Evolutionary conservation across 1,140 invertebrate genomes (phyloP), one percentile per base, ranked within the genome.

Genomic region (Tetraneura akinire): DNA sequence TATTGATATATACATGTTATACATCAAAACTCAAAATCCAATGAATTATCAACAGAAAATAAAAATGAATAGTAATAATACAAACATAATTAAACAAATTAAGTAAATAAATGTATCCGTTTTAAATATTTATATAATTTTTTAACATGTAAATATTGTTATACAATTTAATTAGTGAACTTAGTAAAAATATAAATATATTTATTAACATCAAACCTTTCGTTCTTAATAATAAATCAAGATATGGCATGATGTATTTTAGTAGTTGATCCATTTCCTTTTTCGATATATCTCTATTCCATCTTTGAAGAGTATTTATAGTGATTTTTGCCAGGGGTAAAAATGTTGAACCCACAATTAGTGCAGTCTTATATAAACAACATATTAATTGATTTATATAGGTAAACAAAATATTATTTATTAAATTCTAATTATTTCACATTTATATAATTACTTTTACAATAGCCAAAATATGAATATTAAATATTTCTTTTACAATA

Each of bases 401-500:
- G 37, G 3, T 8, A 13, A 68, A 13, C 10, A 68, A 68, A 45
- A 62, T 2, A 62, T 29, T 18, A 32, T 29, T 60, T 29, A 29
- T 18, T 29, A 29, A 37, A 18, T 8, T 29, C 18, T 37, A 53
- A 68, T 45, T 45, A 42, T 45, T 66, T 37, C 26, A 66, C 11
- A 66, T 18, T 53, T 18, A 4, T 68, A 42, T 6, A 62, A 42
- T 47, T 68, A 68, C 37, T 26, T 68, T 68, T 26, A 68, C 42
- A 14, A 45, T 21, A 5, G 45, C 64, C n/a, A 45, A 11, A 14
- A 45, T 68, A 11, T 68, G 14, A 47, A 13, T 45, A 26, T 68
- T 68, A 45, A 42, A 21, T 47, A 45, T 68, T 68, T 68, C 64
- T 68, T 68, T 68, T 45, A 68, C 13, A 42, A 68, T 37, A n/a